A percentile compares a stretch with the other conserved stretches of the same genome.
Evolutionary conservation across 2,888 invertebrate genomes (phyloP).

Genomic region (Carterocephalus palaemon): DNA sequence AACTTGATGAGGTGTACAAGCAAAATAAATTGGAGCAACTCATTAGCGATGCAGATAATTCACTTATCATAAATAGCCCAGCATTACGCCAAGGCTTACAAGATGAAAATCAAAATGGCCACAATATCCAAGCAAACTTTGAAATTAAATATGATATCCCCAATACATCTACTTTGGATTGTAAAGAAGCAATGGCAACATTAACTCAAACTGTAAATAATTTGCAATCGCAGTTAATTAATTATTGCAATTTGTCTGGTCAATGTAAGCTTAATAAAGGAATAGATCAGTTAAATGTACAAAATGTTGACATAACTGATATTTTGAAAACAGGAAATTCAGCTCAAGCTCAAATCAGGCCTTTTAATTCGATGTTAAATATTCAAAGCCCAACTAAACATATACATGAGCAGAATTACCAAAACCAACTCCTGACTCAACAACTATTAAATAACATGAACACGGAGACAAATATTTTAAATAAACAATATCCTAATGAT

Average conservation of each 20-base stretch:
- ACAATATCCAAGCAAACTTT: slow-evolving; percentile 30
- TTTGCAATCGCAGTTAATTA: slow-evolving; percentile 29
- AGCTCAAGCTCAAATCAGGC: neutral
- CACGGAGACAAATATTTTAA: too few relatives aligned
- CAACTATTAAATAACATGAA: too few relatives aligned
- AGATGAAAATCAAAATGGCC: neutral
- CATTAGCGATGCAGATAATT: neutral
- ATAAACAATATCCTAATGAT: too few relatives aligned
- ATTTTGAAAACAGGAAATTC: neutral
- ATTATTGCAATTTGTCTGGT: slow-evolving; percentile 24
- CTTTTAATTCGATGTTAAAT: neutral
- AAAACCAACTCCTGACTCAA: too few relatives aligned
- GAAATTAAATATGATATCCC: slow-evolving; percentile 39
- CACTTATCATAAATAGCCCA: neutral
- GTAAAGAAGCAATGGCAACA: slow-evolving; percentile 37
- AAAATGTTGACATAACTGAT: neutral
- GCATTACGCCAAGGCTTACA: neutral
- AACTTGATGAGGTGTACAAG: neutral
- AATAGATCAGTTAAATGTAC: neutral
- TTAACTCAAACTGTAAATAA: slow-evolving; percentile 38
- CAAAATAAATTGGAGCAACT: slow-evolving; percentile 3
- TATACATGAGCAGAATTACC: too few relatives aligned
- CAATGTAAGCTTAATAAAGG: neutral
- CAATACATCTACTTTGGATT: slow-evolving; percentile 31
- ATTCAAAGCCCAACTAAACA: neutral